Evolutionary conservation across 2,113 vertebrate species (phyloP), one percentile per base, ranked within the genome.

Genomic region (Plecotus auritus): DNA sequence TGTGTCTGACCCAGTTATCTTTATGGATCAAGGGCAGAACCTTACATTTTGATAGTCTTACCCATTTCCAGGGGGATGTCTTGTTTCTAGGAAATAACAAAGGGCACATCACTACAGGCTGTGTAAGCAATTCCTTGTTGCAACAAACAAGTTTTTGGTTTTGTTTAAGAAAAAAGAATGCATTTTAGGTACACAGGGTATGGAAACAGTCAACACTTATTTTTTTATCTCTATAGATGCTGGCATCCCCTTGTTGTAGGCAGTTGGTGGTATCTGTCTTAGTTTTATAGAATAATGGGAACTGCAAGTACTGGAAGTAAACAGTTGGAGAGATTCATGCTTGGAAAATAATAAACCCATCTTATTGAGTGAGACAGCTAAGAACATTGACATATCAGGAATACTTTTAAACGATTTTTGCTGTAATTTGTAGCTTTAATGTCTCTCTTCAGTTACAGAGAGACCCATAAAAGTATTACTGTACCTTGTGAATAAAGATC

Each of bases 101-200:
- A 54, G 66, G 66, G 40, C 16, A 74, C 70, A 30, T 7, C 12
- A 61, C 67, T 23, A 72, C 89, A 85, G 32, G 82, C 40, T 40
- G 32, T 85, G 16, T 45, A 86, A 82, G 74, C 64, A 78, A 28
- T 90, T 80, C 74, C 77, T 90, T 37, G 0, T 95, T 89, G 20
- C 77, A 59, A 42, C 26, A 17, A 64, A 88, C 35, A 37, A 4
- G 28, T 64, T 45, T 90, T 37, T 81, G 49, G 2, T 37, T 37
- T 82, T 45, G 30, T 66, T 74, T 67, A 66, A 90, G 84, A 67
- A 80, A 54, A 47, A 13, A 4, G 11, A 0, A 72, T 92, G 56
- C 45, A 85, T 95, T 90, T 95, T 54, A 97, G 97, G 88, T 94
- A 96, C 82, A 88, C 97, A 94, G 97, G 98, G 97, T 95, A 73